Base-by-base conservation (phyloP, 2,888 invertebrate species). In the Yponomeuta malinellus region DNA sequence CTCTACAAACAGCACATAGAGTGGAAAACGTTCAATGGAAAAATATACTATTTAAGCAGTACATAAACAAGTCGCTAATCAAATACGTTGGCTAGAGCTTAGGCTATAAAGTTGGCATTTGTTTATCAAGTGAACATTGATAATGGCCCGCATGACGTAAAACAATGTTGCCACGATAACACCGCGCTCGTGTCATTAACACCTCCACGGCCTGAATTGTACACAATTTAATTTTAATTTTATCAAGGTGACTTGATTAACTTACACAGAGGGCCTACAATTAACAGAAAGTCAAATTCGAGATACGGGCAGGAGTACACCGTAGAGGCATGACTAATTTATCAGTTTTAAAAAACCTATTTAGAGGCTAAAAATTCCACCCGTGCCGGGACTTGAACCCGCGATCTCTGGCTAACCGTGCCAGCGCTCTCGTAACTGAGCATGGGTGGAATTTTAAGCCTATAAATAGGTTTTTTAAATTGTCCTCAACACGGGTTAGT, bases 181-280 rank as follows among this genome's bases (percentile, higher is more conserved):
- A 70, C 69, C 15, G 15, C 63, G 43, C 31, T 70, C 10, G 71
- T 71, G 71, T 71, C 71, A 71, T 71, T 71, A 71, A 71, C 71
- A 71, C 67, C 33, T 52, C 66, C 52, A 67, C 48, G 67, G 66
- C 15, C 48, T 10, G 9, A n/a, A 52, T 59, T 6, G 52, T 59
- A 59, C 52, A 59, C 15, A 59, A 59, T 15, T 59, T 59, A 12
- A 59, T 59, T 59, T 67, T 48, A 63, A 31, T 65, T 70, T 65
- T 23, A 29, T 65, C 63, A 71, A 71, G 71, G 71, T 71, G 71
- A 71, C 71, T 67, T 31, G 8, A 37, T 63, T 15, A 48, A 29
- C 52, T 12, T 15, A 59, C 65, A 65, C 52, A 12, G 15, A 59
- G 15, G 15, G 52, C 12, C 43, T 43, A 43, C 43, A 2, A 33